Percentiles rank a stretch among this genome's conserved stretches.
Conservation (phyloP, 1,140 invertebrate species). For the Zaprionus inermis region DNA sequence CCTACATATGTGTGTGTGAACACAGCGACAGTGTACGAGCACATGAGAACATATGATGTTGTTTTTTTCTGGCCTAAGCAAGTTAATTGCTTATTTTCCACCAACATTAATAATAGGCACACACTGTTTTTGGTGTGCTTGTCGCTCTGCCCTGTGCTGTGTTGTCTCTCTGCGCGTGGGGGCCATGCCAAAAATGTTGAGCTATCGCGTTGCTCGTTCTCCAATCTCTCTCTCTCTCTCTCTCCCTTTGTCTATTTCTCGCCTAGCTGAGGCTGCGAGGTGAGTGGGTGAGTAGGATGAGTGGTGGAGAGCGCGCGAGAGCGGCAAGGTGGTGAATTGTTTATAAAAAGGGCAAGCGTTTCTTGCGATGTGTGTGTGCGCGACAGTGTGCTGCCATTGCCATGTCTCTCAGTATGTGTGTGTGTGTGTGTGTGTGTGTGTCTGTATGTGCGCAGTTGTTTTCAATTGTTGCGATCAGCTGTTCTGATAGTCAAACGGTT, state of each 20-base stretch:
- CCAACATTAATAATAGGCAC: conserved; percentile 45
- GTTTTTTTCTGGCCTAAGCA: conserved; percentile 22
- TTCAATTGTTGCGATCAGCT: conserved; percentile 72
- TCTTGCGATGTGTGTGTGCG: background rate
- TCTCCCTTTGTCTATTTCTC: conserved; percentile 16
- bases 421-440: background rate
- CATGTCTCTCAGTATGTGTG: too few relatives aligned
- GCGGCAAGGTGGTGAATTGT: conserved; percentile 19
- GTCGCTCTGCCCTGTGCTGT: conserved; percentile 9
- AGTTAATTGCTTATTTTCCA: conserved; percentile 64
- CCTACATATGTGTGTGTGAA: conserved; percentile 13
- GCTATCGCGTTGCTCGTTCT: conserved; percentile 11
- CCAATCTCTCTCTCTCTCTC: conserved; percentile 17
- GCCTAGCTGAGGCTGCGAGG: background rate
- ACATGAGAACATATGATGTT: conserved; percentile 3
- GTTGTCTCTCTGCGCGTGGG: conserved; percentile 23
- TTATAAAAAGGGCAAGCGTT: conserved; percentile 45
- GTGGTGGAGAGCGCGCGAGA: background rate
- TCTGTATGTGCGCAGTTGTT: conserved; percentile 71
- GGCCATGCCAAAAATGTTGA: conserved; percentile 54
- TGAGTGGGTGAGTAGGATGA: background rate
- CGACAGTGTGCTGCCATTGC: background rate
- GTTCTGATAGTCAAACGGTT: conserved; percentile 70
- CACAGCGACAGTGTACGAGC: background rate
- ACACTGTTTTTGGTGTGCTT: conserved; percentile 28